Percentiles rank a stretch among this genome's conserved stretches.
phyloP scores from a whole-genome alignment of 1,140 invertebrate species.

The Ctenoplectra terminalis region DNA sequence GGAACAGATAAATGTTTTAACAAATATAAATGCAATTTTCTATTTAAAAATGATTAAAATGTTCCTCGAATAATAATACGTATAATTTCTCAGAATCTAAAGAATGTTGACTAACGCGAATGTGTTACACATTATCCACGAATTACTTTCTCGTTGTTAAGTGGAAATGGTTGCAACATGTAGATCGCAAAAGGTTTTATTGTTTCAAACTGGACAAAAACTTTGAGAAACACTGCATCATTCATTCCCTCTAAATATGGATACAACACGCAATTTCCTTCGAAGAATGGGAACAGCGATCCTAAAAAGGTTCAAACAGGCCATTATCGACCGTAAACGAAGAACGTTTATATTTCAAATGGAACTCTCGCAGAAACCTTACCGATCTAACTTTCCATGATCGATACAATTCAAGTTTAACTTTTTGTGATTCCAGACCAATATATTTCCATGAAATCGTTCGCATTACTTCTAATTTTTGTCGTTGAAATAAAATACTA shows the following conservation, averaged over 20 bases:
- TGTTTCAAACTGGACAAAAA: not conserved
- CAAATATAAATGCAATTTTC: too few relatives aligned
- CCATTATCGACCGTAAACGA: not conserved
- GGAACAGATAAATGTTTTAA: too few relatives aligned
- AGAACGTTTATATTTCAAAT: not conserved
- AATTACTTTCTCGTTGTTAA: not conserved
- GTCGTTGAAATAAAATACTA: too few relatives aligned
- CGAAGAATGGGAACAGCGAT: not conserved
- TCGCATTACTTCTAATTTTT: too few relatives aligned
- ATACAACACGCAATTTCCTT: not conserved
- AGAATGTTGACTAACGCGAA: not conserved
- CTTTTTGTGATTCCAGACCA: too few relatives aligned
- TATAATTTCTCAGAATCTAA: too few relatives aligned
- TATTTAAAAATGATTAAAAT: not conserved
- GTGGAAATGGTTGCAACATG: not conserved
- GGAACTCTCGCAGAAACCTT: not conserved
- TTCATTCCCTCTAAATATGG: conserved; percentile 8
- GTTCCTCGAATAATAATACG: not conserved
- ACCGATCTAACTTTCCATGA: not conserved
- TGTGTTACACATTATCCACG: not conserved
- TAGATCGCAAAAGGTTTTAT: not conserved
- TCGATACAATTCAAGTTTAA: not conserved
- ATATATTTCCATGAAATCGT: too few relatives aligned
- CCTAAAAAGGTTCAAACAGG: too few relatives aligned
- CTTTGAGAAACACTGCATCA: not conserved